Evolutionary conservation across 2,113 vertebrate species (phyloP).

Genomic region (Etheostoma cragini): DNA sequence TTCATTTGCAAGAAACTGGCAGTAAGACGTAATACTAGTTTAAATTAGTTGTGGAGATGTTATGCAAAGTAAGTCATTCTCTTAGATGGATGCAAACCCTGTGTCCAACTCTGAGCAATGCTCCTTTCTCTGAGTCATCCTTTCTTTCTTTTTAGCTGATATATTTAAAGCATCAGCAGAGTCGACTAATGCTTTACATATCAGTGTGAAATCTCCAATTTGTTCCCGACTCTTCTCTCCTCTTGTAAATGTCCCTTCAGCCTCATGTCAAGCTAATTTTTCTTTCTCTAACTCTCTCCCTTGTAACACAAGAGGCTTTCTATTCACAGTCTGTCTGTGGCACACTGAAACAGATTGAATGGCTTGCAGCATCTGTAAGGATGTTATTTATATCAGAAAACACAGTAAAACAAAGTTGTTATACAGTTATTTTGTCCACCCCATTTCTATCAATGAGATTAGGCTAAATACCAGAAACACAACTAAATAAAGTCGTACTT

Average conservation of each 20-base stretch:
- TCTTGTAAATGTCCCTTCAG: not conserved
- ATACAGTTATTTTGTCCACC: not conserved
- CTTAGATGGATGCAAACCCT: not conserved
- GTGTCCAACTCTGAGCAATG: not conserved
- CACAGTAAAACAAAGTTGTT: not conserved
- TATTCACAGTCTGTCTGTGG: not conserved
- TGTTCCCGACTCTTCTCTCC: conserved; percentile 1
- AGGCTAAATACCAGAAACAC: not conserved
- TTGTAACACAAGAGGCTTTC: conserved; percentile 3
- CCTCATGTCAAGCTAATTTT: not conserved
- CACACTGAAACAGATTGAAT: conserved; percentile 3
- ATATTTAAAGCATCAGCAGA: no score
- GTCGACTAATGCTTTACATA: not conserved
- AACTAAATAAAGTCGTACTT: not conserved
- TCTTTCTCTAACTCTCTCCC: not conserved
- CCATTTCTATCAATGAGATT: not conserved
- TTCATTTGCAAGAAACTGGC: not conserved
- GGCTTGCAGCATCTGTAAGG: not conserved
- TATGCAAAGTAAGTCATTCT: not conserved
- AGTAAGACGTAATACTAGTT: not conserved
- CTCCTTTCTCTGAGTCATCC: not conserved
- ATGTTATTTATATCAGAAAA: conserved; percentile 4
- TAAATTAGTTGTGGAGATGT: not conserved
- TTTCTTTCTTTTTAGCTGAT: not conserved
- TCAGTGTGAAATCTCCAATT: not conserved